These are phyloP conservation scores for Dinothrombium tinctorium DNA, from an alignment of 1,140 invertebrate genomes.

Conservation along the genomic window DNA sequence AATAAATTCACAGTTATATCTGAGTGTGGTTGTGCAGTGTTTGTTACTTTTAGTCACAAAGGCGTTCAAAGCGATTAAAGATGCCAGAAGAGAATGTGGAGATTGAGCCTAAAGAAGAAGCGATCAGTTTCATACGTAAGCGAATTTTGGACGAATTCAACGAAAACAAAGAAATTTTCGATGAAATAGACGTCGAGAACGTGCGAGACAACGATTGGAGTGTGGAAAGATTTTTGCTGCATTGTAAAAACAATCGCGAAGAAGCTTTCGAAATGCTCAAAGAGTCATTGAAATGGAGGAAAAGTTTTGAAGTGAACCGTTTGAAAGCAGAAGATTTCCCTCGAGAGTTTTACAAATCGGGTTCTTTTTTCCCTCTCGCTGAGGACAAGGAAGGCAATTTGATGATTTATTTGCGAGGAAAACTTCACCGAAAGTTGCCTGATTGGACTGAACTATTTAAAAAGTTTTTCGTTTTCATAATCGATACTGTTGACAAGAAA, in stretches of 20 bases:
- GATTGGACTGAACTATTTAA: constrained; percentile 2
- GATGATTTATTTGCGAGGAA: constrained; percentile 6
- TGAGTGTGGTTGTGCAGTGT: too few relatives aligned
- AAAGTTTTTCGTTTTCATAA: constrained; percentile 4
- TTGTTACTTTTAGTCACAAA: too few relatives aligned
- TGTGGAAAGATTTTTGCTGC: constrained; percentile 19
- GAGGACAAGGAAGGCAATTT: constrained; percentile 1
- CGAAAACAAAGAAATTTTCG: neutral
- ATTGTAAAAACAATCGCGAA: constrained; percentile 35
- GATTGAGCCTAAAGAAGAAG: neutral
- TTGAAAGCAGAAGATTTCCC: constrained; percentile 8
- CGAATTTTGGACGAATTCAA: neutral
- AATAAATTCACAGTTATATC: too few relatives aligned
- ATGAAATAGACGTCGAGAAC: neutral
- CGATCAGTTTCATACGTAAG: neutral
- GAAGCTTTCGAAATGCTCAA: constrained; percentile 47
- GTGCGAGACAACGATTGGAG: neutral
- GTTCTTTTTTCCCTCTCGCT: neutral
- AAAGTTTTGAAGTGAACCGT: constrained; percentile 41
- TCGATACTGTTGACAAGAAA: neutral
- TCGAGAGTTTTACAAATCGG: constrained; percentile 4
- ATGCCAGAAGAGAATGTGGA: too few relatives aligned
- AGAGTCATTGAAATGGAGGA: constrained; percentile 57
- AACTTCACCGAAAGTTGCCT: neutral
- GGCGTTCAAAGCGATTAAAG: too few relatives aligned